Evolutionary conservation across 2,888 invertebrate species (phyloP).

Genomic region (Leptinotarsa peninsularis): DNA sequence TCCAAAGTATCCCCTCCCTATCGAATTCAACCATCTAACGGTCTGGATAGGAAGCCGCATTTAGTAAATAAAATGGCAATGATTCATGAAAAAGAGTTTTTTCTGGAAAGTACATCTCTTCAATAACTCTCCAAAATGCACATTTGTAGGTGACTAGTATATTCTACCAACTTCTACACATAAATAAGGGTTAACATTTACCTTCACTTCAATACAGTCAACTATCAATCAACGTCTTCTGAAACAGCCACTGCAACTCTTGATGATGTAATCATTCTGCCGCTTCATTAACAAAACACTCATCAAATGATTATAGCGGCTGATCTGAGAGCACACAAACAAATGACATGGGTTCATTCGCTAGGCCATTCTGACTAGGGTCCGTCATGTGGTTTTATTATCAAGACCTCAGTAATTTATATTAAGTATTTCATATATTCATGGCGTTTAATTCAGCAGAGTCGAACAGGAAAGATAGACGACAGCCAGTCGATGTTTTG

Average conservation of each 20-base stretch:
- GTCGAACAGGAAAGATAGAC: background rate
- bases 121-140: no score
- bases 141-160: no score
- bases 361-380: constrained; percentile 36
- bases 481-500: background rate
- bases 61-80: no score
- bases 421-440: constrained; percentile 28
- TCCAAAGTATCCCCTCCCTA: no score
- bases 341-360: constrained; percentile 39
- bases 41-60: no score
- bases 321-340: constrained; percentile 37
- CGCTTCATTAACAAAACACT: constrained; percentile 8
- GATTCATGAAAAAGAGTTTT: no score
- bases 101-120: no score
- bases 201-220: constrained; percentile 4
- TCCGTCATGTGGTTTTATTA: constrained; percentile 46
- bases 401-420: constrained; percentile 44
- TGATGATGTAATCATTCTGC: constrained; percentile 16
- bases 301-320: constrained; percentile 19
- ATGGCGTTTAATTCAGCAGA: background rate
- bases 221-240: constrained; percentile 3
- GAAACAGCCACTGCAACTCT: constrained; percentile 7
- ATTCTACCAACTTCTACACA: background rate
- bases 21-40: no score
- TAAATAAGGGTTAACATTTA: background rate